These are phyloP conservation scores for Hedychridium roseum DNA, from an alignment of 2,888 invertebrate genomes.

Conservation along the genomic window DNA sequence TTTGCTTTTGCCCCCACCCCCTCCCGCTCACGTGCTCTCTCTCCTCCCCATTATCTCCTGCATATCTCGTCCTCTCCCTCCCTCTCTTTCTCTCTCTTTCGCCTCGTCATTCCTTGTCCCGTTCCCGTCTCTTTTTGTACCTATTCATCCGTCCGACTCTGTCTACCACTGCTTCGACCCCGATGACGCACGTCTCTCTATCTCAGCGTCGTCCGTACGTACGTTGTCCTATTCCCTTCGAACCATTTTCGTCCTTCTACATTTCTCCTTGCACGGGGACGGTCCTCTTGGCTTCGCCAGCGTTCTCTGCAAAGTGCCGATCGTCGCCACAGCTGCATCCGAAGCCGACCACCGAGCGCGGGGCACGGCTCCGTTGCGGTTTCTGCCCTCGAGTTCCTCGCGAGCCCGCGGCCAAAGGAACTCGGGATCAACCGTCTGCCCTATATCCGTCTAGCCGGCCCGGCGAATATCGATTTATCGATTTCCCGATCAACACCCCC, in stretches of 20 bases:
- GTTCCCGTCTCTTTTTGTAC: constrained; percentile 26
- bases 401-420: constrained; percentile 23
- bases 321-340: constrained; percentile 19
- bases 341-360: constrained; percentile 27
- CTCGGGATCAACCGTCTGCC: constrained; percentile 7
- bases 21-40: too few relatives aligned
- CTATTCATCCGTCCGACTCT: constrained; percentile 26
- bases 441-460: not conserved
- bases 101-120: too few relatives aligned
- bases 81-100: too few relatives aligned
- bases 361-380: constrained; percentile 28
- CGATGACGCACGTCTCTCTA: too few relatives aligned
- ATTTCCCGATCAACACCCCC: not conserved
- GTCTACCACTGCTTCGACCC: too few relatives aligned
- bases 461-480: constrained; percentile 2
- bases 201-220: too few relatives aligned
- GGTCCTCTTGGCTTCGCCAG: too few relatives aligned
- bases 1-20: constrained; percentile 2
- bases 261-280: too few relatives aligned
- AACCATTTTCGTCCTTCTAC: too few relatives aligned
- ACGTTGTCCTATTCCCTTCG: too few relatives aligned
- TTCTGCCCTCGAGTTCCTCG: constrained; percentile 29
- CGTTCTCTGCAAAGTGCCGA: constrained; percentile 16
- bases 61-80: too few relatives aligned
- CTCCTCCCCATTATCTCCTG: too few relatives aligned